Base-by-base conservation (phyloP, 1,140 invertebrate genomes). In the Hylaeus anthracinus region DNA sequence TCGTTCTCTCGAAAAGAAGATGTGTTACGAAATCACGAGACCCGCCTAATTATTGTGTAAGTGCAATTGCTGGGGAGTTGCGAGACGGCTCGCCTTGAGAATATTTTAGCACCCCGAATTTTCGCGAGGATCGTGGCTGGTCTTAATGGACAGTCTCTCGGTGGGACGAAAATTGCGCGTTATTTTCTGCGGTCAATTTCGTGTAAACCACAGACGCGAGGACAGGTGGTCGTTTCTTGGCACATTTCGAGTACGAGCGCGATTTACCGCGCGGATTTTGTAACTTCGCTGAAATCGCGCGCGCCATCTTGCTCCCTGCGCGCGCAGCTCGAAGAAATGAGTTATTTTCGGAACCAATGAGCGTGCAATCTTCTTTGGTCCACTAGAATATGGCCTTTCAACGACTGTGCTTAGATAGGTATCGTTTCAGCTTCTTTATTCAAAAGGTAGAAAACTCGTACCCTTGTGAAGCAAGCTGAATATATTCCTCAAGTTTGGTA, bases 1-100 rank as follows among this genome's bases (percentile, higher is more conserved):
- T 75, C n/a, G 55, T n/a, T 9, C 45, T 37, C 51, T 56, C 58
- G 61, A 77, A 66, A 83, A 45, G 26, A 53, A 41, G 26, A 12
- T 9, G 8, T 48, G 10, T 87, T 82, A 56, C 61, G 78, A 88
- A 85, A 88, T 53, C 10, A 8, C 10, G 39, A 79, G 86, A 80
- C 70, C 81, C 84, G 70, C 60, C 76, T 88, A 87, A 85, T 84
- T 81, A 82, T 90, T 90, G 89, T 90, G 89, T 82, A 90, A 91
- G 87, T 88, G 72, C 88, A 91, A 91, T 90, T 90, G 88, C 78
- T 51, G 41, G 69, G 55, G 9, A 64, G 70, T 72, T 72, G 83
- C 70, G 70, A 76, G 79, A 86, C 64, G 60, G 41, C 55, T 45
- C 51, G 84, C 72, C 83, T 85, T 71, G 63, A 60, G 69, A 77